Conservation (phyloP, 2,797 vertebrate species). For the Myotis myotis region DNA sequence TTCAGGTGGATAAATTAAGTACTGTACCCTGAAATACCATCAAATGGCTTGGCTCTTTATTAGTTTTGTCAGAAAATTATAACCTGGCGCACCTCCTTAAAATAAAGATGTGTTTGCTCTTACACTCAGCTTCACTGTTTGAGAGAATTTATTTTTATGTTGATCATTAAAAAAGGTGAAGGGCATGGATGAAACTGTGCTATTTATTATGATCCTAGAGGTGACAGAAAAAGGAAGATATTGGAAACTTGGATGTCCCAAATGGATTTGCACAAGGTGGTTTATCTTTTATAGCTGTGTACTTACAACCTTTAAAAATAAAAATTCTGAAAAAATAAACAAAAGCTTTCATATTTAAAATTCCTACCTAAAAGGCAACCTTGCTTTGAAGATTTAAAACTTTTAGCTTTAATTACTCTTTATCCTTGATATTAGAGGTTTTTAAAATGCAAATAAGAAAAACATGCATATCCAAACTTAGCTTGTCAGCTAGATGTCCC, state of each 20-base stretch:
- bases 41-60: neutral
- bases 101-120: neutral
- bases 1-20: neutral
- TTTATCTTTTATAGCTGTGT: neutral
- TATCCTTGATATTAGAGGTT: neutral
- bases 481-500: neutral
- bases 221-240: neutral
- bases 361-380: neutral
- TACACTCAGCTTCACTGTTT: neutral
- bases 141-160: neutral
- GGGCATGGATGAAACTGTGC: neutral
- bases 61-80: constrained; percentile 29
- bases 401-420: neutral
- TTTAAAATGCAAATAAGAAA: neutral
- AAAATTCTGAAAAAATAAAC: neutral
- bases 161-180: neutral
- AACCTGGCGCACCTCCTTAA: neutral
- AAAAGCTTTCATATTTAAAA: neutral
- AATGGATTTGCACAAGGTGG: neutral
- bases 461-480: neutral
- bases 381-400: neutral
- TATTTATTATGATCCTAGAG: neutral
- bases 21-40: neutral
- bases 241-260: neutral
- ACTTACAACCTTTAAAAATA: neutral